These are phyloP conservation scores for Stictonetta naevosa DNA, from an alignment of 2,113 vertebrate species.

Conservation along the genomic window DNA sequence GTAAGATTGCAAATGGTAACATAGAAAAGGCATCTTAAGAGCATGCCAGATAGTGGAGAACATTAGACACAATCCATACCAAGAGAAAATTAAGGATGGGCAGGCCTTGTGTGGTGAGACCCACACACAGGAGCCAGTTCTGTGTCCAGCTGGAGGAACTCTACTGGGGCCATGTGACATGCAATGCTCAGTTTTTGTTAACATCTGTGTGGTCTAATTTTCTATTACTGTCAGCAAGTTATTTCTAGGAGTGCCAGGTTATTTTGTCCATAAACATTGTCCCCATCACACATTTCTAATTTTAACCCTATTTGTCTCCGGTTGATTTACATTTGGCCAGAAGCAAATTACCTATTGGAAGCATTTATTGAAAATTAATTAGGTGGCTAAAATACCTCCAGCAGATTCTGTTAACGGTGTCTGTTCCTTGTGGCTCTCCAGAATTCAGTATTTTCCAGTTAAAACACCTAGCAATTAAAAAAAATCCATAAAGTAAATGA, in stretches of 20 bases:
- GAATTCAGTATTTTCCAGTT: slow-evolving; percentile 72
- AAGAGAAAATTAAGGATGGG: not conserved
- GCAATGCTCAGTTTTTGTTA: not conserved
- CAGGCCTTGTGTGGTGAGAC: not conserved
- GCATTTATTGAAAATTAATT: slow-evolving; percentile 86
- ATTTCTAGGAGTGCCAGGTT: slow-evolving; percentile 77
- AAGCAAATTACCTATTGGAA: slow-evolving; percentile 80
- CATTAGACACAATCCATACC: not conserved
- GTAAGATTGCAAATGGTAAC: not conserved
- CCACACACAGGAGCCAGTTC: not conserved
- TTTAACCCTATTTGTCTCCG: slow-evolving; percentile 82
- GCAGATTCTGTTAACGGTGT: slow-evolving; percentile 71
- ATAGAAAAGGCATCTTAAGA: not conserved
- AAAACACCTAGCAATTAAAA: slow-evolving; percentile 82
- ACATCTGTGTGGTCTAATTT: slow-evolving; percentile 79
- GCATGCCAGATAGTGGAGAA: not conserved
- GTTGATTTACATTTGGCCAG: slow-evolving; percentile 82
- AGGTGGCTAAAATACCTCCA: slow-evolving; percentile 80
- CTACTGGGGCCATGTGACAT: not conserved
- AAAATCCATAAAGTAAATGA: slow-evolving; percentile 80
- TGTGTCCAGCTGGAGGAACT: slow-evolving; percentile 11
- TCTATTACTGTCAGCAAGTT: slow-evolving; percentile 75
- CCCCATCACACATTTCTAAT: slow-evolving; percentile 80
- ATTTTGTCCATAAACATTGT: slow-evolving; percentile 81
- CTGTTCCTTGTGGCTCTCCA: slow-evolving; percentile 73